Percentiles rank a stretch among this genome's conserved stretches.
Conservation (phyloP, 2,113 vertebrate species). For the Salvator merianae region DNA sequence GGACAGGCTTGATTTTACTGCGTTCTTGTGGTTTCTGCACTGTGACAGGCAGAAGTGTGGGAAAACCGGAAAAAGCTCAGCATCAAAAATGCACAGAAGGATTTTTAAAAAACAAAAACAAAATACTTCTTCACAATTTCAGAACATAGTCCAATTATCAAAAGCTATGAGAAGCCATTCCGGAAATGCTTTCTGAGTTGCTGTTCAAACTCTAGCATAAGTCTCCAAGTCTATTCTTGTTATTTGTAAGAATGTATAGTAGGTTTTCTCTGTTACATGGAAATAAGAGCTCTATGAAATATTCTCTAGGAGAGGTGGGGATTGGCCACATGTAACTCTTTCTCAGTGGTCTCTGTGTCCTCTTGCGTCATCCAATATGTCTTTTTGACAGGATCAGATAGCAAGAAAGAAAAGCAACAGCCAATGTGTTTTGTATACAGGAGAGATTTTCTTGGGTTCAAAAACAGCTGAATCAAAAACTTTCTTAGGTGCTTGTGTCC, state of each 20-base stretch:
- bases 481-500: conserved; percentile 23
- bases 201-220: conserved; percentile 67
- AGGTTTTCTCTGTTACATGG: conserved; percentile 59
- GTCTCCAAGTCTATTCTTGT: conserved; percentile 66
- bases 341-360: neutral
- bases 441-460: conserved; percentile 13
- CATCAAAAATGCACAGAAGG: conserved; percentile 88
- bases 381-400: conserved; percentile 15
- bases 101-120: conserved; percentile 77
- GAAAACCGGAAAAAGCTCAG: conserved; percentile 94
- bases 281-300: conserved; percentile 42
- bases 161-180: conserved; percentile 75
- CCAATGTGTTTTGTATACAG: neutral
- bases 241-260: conserved; percentile 60
- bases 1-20: conserved; percentile 85
- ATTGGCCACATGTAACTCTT: conserved; percentile 6
- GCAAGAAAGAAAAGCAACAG: conserved; percentile 12
- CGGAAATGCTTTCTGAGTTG: conserved; percentile 81
- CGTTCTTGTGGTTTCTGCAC: conserved; percentile 94
- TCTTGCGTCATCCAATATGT: conserved; percentile 35
- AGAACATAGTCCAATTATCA: conserved; percentile 76
- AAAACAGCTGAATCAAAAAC: conserved; percentile 27
- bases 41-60: conserved; percentile 96
- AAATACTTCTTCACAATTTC: conserved; percentile 79
- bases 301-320: conserved; percentile 35